Base-by-base conservation (phyloP, 2,888 invertebrate genomes). In the Caenorhabditis sp. region DNA sequence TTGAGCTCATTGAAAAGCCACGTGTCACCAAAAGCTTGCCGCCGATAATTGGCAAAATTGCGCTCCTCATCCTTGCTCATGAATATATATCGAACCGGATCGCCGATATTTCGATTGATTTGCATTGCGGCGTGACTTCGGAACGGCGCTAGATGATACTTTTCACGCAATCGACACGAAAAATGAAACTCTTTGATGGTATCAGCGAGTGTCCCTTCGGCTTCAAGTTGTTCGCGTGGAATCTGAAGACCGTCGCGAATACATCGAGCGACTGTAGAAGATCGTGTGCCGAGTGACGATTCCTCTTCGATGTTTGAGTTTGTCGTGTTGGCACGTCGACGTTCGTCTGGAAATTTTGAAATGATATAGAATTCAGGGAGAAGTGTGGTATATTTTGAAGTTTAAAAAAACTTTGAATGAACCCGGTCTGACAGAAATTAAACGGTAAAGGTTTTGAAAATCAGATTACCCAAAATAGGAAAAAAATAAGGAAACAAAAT, bases 121-220 rank as follows among this genome's bases (percentile, higher is more conserved):
- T 72, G 76, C 10, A 80, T 59, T 23, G 59, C 65, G 5, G 76
- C 57, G 12, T 70, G 63, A 17, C 67, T 63, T 36, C 64, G 63
- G 38, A 80, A 69, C 2, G 80, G 77, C 0, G 58, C 56, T 31
- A 80, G 65, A 7, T 77, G 72, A 53, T 73, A 71, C 54, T 70
- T 70, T 27, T 77, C 76, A 12, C 80, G 66, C 10, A 72, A 50
- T 20, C 68, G 66, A 26, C 68, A 65, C 12, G 80, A 77, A 59
- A 80, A 80, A 63, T 80, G 80, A 5, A 71, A 67, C n/a, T 77
- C 77, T 20, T 66, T 69, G n/a, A 72, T 64, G 21, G 67, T 64
- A 26, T 77, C 77, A 25, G 71, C 71, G 8, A 71, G 38, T 20
- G 58, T 64, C n/a, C 69, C 76, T 53, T 80, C 80, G 10, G 58